Evolutionary conservation across 2,113 vertebrate species (phyloP).

Genomic region (Pluvianellus socialis): DNA sequence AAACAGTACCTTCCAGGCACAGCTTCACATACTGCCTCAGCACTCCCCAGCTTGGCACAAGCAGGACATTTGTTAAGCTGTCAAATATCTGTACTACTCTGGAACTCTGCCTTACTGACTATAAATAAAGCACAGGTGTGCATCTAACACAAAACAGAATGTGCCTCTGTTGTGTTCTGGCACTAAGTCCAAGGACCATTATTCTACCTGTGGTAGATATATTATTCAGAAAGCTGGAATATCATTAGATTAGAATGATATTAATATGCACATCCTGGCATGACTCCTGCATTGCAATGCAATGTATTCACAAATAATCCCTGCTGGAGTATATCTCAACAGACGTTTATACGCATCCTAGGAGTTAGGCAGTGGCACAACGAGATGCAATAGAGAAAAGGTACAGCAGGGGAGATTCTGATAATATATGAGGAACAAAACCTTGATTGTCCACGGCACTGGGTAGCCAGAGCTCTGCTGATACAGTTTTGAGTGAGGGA

Average conservation of each 20-base stretch:
- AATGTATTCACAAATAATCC: too few relatives aligned
- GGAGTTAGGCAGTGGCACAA: neutral
- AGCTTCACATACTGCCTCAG: neutral
- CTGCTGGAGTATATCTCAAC: neutral
- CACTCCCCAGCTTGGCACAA: neutral
- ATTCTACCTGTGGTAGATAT: neutral
- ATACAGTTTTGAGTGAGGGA: neutral
- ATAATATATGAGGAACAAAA: neutral
- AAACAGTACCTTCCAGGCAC: neutral
- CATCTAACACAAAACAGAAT: neutral
- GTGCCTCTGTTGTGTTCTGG: neutral
- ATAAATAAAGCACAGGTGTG: neutral
- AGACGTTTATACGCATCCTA: neutral
- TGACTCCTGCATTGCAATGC: neutral
- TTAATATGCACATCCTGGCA: neutral
- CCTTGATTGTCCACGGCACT: fast-evolving
- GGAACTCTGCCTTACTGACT: neutral
- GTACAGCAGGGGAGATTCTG: neutral
- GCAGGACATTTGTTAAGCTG: neutral
- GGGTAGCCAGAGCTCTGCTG: neutral
- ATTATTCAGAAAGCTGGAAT: neutral
- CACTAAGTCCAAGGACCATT: neutral
- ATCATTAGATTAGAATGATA: neutral
- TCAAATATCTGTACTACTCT: neutral
- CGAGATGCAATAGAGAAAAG: neutral